These are phyloP conservation scores for Melanotaenia nigrans DNA, from an alignment of 2,797 vertebrate genomes.

Conservation along the genomic window DNA sequence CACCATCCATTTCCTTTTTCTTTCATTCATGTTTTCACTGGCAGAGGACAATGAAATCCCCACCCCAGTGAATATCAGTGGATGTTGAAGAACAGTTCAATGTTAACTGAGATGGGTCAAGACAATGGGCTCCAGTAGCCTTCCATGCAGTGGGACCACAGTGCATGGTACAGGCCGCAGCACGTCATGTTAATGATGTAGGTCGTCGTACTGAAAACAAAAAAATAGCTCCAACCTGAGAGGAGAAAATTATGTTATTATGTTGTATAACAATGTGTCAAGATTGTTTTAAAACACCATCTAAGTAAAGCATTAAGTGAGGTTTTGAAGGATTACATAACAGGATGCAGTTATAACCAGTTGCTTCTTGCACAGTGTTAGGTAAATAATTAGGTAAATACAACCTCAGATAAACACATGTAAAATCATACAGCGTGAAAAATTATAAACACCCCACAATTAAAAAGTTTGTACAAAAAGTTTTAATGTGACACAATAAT, in stretches of 20 bases:
- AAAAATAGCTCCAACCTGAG: constrained; percentile 34
- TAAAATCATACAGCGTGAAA: too few relatives aligned
- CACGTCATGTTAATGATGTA: constrained; percentile 13
- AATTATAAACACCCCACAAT: not conserved
- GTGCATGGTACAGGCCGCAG: constrained; percentile 12
- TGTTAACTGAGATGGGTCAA: constrained; percentile 40
- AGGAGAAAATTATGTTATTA: constrained; percentile 3
- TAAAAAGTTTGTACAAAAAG: too few relatives aligned
- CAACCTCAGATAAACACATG: not conserved
- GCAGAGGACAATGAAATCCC: constrained; percentile 32
- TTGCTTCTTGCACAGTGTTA: not conserved
- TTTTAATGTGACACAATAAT: not conserved
- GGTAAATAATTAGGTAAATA: not conserved
- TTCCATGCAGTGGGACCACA: constrained; percentile 16
- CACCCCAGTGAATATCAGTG: constrained; percentile 26
- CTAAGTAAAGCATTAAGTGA: not conserved
- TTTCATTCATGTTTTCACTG: constrained; percentile 16
- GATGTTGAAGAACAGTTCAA: constrained; percentile 32
- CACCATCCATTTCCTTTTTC: constrained; percentile 24
- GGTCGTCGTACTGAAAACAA: constrained; percentile 31
- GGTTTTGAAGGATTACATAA: not conserved
- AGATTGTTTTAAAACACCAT: not conserved
- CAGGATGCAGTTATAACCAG: not conserved
- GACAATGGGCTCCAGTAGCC: constrained; percentile 24
- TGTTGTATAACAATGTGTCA: constrained; percentile 1